Evolutionary conservation across 2,888 invertebrate genomes (phyloP), one percentile per base, ranked within the genome.

Genomic region (Pseudococcus jackbeardsleyi): DNA sequence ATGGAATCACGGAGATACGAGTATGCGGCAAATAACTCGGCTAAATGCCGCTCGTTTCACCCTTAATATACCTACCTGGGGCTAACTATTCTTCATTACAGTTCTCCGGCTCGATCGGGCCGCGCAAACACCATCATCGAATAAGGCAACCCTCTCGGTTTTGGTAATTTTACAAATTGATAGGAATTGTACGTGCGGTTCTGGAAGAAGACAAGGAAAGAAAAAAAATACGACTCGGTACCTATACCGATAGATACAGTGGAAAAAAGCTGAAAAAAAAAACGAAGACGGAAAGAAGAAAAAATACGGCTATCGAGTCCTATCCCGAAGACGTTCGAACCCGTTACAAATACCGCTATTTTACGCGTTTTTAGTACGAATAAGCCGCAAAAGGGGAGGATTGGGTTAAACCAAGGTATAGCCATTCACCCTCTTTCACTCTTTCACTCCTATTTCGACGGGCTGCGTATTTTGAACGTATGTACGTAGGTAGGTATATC

Each of bases 51-150:
- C 68, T 72, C 68, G 68, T 72, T 72, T 72, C 68, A 72, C 68
- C 33, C 68, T 72, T 33, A 72, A 72, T 72, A 72, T 72, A 72
- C 68, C 68, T 72, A 72, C 68, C 68, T 72, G 68, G 68, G 68
- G 68, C 68, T 72, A 72, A 72, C 68, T 72, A 72, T 72, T 72
- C 68, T 72, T 72, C 68, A 72, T 72, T 72, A 72, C 68, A 59
- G 59, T 59, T n/a, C 59, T 19, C 19, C 59, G n/a, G 19, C 68
- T 50, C 15, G 50, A 50, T 5, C 9, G n/a, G 19, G 19, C 19
- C 19, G 59, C 59, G 19, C 59, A n/a, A 59, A 59, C 59, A 59
- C 59, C 59, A 54, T 54, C 54, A 54, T 54, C 54, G 54, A 54
- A 54, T 54, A 54, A 46, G 46, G 46, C 17, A 19, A 59, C 59